A percentile compares a stretch with the other conserved stretches of the same genome.
Conservation (phyloP, 2,888 invertebrate genomes). For the Epirrhoe alternata region DNA sequence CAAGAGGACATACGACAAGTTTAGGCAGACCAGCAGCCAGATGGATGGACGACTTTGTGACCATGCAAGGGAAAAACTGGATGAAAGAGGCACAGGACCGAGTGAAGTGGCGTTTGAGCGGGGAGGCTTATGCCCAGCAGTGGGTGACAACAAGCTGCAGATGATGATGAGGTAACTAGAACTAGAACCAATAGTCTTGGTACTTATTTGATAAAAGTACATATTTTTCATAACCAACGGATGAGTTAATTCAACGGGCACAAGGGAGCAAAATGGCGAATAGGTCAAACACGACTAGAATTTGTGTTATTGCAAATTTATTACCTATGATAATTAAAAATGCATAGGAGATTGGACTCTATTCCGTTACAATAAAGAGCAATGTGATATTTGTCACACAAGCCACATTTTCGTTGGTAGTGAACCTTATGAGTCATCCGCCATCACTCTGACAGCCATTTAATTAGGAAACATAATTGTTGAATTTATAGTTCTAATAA, state of each 20-base stretch:
- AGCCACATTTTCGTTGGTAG: neutral
- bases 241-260: conserved; percentile 53
- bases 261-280: conserved; percentile 55
- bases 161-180: no score
- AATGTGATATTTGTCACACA: neutral
- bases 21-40: no score
- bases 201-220: neutral
- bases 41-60: no score
- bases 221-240: conserved; percentile 31
- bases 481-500: neutral
- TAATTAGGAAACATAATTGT: conserved; percentile 13
- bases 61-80: no score
- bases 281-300: conserved; percentile 72
- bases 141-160: no score
- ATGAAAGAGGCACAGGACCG: no score
- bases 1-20: no score
- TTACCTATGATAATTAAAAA: conserved; percentile 31
- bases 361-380: neutral
- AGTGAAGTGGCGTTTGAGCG: no score
- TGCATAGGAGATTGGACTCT: conserved; percentile 10
- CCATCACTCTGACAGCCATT: conserved; percentile 5
- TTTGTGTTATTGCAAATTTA: conserved; percentile 51
- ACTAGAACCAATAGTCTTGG: no score
- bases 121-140: no score
- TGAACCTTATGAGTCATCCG: conserved; percentile 6